phyloP scores from a whole-genome alignment of 23 tunicate genomes.

The Corella eumyota region DNA sequence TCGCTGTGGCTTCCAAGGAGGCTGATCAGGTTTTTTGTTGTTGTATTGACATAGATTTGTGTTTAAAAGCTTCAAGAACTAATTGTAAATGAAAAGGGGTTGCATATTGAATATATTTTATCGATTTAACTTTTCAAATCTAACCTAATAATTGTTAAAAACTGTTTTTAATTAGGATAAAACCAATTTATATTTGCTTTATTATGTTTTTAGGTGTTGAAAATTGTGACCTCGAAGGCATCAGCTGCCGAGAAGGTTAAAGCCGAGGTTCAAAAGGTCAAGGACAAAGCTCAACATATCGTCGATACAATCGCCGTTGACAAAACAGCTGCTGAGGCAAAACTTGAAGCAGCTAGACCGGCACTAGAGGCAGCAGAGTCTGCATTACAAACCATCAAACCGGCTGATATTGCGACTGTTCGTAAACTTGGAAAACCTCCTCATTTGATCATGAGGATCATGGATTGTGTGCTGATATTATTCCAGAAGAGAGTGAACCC shows the following conservation, averaged over 20 bases:
- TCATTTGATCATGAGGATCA: conserved; percentile 98
- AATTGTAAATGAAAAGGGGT: too few relatives aligned
- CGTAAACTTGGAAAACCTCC: conserved; percentile 99
- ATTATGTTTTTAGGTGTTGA: conserved; percentile 48
- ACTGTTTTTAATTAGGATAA: too few relatives aligned
- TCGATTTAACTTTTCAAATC: too few relatives aligned
- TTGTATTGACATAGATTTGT: background rate
- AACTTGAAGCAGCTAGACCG: conserved; percentile 87
- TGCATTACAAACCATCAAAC: conserved; percentile 96
- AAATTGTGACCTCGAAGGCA: conserved; percentile 68
- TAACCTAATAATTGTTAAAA: too few relatives aligned
- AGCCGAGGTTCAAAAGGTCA: conserved; percentile 90
- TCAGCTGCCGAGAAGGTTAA: conserved; percentile 83
- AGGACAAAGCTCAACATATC: conserved; percentile 90
- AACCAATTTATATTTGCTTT: too few relatives aligned
- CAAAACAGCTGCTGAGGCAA: conserved; percentile 83
- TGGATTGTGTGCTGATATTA: conserved; percentile 92
- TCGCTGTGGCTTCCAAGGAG: conserved; percentile 96
- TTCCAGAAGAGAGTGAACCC: conserved; percentile 75
- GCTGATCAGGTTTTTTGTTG: conserved; percentile 70
- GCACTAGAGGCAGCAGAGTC: conserved; percentile 95
- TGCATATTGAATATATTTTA: too few relatives aligned
- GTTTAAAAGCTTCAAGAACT: too few relatives aligned
- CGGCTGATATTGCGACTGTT: conserved; percentile 96
- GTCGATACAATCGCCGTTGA: conserved; percentile 90